Conservation (phyloP, 2,797 vertebrate species). For the Enteromius anoplus region DNA sequence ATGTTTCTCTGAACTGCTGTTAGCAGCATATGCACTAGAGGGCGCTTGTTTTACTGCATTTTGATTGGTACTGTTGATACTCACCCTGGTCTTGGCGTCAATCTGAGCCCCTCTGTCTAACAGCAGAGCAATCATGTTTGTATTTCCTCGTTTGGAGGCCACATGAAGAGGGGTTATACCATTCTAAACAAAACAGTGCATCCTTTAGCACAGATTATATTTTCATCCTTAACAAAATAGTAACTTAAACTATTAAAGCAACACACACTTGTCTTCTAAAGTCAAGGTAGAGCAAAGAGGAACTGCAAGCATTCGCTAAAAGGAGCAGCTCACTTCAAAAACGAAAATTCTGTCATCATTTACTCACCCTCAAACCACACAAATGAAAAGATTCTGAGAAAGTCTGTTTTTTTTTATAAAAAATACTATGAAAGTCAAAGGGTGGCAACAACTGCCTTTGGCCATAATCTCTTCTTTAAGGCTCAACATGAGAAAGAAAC, state of each 20-base stretch:
- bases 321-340: too few relatives aligned
- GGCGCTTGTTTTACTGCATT: neutral
- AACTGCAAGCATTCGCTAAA: neutral
- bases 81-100: slow-evolving; percentile 96
- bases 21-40: neutral
- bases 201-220: neutral
- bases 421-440: too few relatives aligned
- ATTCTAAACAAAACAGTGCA: slow-evolving; percentile 78
- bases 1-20: neutral
- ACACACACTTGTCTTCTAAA: neutral
- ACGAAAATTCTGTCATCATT: too few relatives aligned
- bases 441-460: too few relatives aligned
- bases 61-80: slow-evolving; percentile 55
- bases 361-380: too few relatives aligned
- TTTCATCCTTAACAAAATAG: neutral
- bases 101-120: slow-evolving; percentile 93
- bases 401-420: too few relatives aligned
- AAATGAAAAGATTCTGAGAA: too few relatives aligned
- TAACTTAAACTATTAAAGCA: neutral
- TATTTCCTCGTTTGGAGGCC: slow-evolving; percentile 97
- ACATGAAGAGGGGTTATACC: slow-evolving; percentile 96
- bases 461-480: too few relatives aligned
- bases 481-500: too few relatives aligned
- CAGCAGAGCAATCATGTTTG: slow-evolving; percentile 95
- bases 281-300: neutral